Conservation (phyloP, 2,113 vertebrate genomes). For the Chaenocephalus aceratus region DNA sequence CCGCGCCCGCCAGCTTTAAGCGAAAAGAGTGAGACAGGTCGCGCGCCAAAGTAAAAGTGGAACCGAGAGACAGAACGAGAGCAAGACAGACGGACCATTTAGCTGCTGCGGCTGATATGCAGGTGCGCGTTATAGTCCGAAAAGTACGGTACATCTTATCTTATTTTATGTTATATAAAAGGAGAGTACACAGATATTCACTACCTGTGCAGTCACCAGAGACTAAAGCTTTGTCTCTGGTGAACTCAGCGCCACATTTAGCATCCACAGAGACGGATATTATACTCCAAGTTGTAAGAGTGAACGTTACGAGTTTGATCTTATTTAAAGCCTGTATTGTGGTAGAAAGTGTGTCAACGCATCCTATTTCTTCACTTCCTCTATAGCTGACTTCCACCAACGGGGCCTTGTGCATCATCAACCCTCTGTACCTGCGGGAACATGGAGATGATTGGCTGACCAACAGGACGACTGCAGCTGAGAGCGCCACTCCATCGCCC, state of each 20-base stretch:
- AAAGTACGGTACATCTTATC: too few relatives aligned
- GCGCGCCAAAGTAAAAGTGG: too few relatives aligned
- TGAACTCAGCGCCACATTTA: background rate
- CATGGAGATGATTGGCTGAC: constrained; percentile 82
- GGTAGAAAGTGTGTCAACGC: background rate
- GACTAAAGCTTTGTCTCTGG: background rate
- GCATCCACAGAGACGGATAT: background rate
- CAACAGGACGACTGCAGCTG: background rate
- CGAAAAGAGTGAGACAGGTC: too few relatives aligned
- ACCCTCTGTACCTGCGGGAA: constrained; percentile 87
- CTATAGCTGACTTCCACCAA: constrained; percentile 74
- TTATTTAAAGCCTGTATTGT: background rate
- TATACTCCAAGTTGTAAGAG: background rate
- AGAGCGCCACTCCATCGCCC: background rate
- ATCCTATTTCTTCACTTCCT: background rate
- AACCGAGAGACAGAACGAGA: too few relatives aligned
- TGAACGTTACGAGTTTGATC: background rate
- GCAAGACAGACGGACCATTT: too few relatives aligned
- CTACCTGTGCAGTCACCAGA: background rate
- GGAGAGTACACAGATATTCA: background rate
- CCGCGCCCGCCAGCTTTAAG: too few relatives aligned
- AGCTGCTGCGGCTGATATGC: too few relatives aligned
- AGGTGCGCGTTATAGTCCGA: too few relatives aligned
- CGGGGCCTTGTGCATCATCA: constrained; percentile 87
- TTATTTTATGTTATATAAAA: too few relatives aligned